Evolutionary conservation across 2,888 invertebrate species (phyloP).

Genomic region (Caenorhabditis sp.): DNA sequence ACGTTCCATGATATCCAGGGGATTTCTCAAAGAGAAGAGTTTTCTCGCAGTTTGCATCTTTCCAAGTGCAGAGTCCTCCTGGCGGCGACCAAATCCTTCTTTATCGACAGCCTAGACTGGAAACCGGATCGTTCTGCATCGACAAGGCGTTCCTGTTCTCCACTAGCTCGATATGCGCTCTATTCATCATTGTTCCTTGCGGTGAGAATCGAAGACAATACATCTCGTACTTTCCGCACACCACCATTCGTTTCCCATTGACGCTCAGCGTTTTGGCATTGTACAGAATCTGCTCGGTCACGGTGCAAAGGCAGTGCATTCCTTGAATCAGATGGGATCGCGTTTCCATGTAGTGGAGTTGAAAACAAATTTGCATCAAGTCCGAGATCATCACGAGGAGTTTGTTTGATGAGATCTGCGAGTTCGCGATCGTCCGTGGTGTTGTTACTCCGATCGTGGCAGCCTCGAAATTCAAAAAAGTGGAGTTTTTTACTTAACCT

Average conservation of each 20-base stretch:
- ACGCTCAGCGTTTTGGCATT: slow-evolving; percentile 52
- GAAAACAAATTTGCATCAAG: slow-evolving; percentile 21
- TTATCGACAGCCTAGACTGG: too few relatives aligned
- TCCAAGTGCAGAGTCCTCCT: too few relatives aligned
- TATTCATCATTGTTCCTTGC: slow-evolving; percentile 67
- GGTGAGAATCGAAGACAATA: slow-evolving; percentile 64
- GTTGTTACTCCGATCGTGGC: too few relatives aligned
- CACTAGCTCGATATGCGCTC: slow-evolving; percentile 50
- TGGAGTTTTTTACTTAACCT: too few relatives aligned
- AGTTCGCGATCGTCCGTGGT: too few relatives aligned
- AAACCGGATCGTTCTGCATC: slow-evolving; percentile 65
- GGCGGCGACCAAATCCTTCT: too few relatives aligned
- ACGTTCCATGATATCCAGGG: too few relatives aligned
- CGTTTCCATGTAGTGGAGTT: slow-evolving; percentile 57
- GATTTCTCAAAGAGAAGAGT: too few relatives aligned
- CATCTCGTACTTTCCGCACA: slow-evolving; percentile 67
- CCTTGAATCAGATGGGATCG: slow-evolving; percentile 43
- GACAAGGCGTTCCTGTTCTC: slow-evolving; percentile 37
- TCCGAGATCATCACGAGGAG: slow-evolving; percentile 52
- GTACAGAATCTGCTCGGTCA: slow-evolving; percentile 69
- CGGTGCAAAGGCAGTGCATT: slow-evolving; percentile 52
- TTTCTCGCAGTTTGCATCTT: too few relatives aligned
- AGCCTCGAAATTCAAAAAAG: too few relatives aligned
- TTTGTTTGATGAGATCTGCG: slow-evolving; percentile 48
- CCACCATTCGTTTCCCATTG: slow-evolving; percentile 61